Percentiles rank a stretch among this genome's conserved stretches.
phyloP scores from a whole-genome alignment of 2,797 vertebrate genomes.

The Hafferia zeledoni region DNA sequence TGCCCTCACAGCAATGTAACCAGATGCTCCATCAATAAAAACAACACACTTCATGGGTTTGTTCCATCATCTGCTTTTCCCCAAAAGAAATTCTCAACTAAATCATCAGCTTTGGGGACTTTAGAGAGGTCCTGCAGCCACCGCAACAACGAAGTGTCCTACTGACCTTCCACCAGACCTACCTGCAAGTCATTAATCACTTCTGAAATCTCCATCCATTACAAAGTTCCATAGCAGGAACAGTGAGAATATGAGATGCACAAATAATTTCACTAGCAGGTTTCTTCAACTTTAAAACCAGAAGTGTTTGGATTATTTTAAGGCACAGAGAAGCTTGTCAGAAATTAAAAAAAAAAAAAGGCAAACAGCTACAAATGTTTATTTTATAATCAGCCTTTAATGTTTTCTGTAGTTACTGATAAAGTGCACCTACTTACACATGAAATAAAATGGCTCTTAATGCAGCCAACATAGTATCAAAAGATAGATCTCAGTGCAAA shows the following conservation, averaged over 20 bases:
- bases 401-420: constrained; percentile 7
- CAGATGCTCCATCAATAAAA: background rate
- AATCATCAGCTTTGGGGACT: background rate
- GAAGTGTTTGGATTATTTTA: background rate
- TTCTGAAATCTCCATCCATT: background rate
- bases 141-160: background rate
- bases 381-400: constrained; percentile 26
- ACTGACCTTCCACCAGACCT: constrained; percentile 35
- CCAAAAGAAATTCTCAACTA: background rate
- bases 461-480: background rate
- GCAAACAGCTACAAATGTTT: background rate
- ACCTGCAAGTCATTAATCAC: background rate
- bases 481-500: constrained; percentile 60
- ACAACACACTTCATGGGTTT: background rate
- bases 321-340: background rate
- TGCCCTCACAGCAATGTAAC: background rate
- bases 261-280: background rate
- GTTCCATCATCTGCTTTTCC: background rate
- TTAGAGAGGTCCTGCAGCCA: constrained; percentile 1
- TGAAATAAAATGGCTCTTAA: constrained; percentile 2
- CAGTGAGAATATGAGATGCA: background rate
- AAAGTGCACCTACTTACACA: constrained; percentile 42
- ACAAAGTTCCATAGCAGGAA: background rate
- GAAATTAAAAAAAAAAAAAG: background rate
- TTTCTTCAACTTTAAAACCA: background rate